phyloP scores from a whole-genome alignment of 2,888 invertebrate species.

The Unio delphinus region DNA sequence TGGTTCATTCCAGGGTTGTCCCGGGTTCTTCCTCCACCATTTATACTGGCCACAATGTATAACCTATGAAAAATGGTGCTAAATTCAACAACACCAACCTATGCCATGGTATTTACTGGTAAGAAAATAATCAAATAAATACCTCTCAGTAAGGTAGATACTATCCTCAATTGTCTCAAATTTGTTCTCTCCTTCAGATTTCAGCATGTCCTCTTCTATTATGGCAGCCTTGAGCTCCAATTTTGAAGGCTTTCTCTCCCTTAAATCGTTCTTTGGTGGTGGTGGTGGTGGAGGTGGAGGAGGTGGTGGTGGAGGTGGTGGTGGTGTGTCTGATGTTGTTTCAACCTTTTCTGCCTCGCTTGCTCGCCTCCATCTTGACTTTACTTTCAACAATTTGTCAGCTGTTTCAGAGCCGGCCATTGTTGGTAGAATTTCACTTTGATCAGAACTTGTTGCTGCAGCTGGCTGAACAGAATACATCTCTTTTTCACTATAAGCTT shows the following conservation, averaged over 20 bases:
- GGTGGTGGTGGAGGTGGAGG: conserved; percentile 5
- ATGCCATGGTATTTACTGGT: too few relatives aligned
- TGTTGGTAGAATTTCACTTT: conserved; percentile 12
- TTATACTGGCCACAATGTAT: too few relatives aligned
- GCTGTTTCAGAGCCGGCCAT: conserved; percentile 18
- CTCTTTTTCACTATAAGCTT: conserved; percentile 3
- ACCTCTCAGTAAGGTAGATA: conserved; percentile 86
- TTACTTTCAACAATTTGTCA: conserved; percentile 51
- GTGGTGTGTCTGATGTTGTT: conserved; percentile 17
- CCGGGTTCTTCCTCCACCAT: too few relatives aligned
- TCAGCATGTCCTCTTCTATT: conserved; percentile 6
- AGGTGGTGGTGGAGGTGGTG: conserved; percentile 23
- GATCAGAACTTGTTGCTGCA: conserved; percentile 6
- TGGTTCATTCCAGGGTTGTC: too few relatives aligned
- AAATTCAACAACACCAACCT: too few relatives aligned
- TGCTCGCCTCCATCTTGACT: conserved; percentile 59
- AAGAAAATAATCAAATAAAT: conserved; percentile 13
- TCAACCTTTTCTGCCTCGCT: conserved; percentile 55
- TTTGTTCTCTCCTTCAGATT: conserved; percentile 58
- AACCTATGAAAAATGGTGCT: too few relatives aligned
- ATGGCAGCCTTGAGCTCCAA: conserved; percentile 3
- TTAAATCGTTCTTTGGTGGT: neutral
- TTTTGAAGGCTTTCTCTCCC: too few relatives aligned
- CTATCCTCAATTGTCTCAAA: conserved; percentile 89
- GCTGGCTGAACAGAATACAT: conserved; percentile 1